These are phyloP conservation scores for Napeogenes sylphis DNA, from an alignment of 2,888 invertebrate genomes.

Conservation along the genomic window DNA sequence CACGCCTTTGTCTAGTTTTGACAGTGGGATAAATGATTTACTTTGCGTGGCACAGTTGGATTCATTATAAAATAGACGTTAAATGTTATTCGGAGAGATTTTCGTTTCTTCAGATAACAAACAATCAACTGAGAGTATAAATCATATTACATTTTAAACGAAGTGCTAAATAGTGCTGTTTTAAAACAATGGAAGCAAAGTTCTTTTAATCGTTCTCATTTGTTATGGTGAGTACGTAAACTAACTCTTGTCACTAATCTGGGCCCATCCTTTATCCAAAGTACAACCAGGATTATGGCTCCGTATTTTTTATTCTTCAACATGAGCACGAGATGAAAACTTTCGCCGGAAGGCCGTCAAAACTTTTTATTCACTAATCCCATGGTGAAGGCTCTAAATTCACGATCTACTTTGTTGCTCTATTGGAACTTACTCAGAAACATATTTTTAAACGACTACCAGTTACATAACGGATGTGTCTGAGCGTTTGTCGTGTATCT, in stretches of 20 bases:
- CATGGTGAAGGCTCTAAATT: constrained; percentile 63
- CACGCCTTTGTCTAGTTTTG: constrained; percentile 18
- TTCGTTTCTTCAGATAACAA: constrained; percentile 1
- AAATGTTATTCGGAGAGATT: neutral
- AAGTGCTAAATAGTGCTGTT: neutral
- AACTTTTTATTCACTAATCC: constrained; percentile 71
- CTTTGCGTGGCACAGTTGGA: constrained; percentile 6
- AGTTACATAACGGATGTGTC: constrained; percentile 60
- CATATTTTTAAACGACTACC: constrained; percentile 67
- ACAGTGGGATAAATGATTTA: constrained; percentile 30
- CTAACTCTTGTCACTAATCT: constrained; percentile 41
- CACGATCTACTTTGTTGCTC: constrained; percentile 68
- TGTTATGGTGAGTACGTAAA: constrained; percentile 5
- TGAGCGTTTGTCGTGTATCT: constrained; percentile 45
- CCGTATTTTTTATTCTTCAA: constrained; percentile 53
- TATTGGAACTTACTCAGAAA: constrained; percentile 59
- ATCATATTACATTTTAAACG: neutral
- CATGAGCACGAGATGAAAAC: constrained; percentile 71
- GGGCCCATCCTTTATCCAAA: constrained; percentile 39
- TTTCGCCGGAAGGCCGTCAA: constrained; percentile 47
- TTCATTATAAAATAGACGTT: constrained; percentile 5
- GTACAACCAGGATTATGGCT: constrained; percentile 46
- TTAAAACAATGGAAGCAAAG: neutral
- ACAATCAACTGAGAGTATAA: neutral
- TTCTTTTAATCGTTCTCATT: constrained; percentile 3